phyloP scores from a whole-genome alignment of 1,140 invertebrate genomes.

The Andrena cerasifolii region DNA sequence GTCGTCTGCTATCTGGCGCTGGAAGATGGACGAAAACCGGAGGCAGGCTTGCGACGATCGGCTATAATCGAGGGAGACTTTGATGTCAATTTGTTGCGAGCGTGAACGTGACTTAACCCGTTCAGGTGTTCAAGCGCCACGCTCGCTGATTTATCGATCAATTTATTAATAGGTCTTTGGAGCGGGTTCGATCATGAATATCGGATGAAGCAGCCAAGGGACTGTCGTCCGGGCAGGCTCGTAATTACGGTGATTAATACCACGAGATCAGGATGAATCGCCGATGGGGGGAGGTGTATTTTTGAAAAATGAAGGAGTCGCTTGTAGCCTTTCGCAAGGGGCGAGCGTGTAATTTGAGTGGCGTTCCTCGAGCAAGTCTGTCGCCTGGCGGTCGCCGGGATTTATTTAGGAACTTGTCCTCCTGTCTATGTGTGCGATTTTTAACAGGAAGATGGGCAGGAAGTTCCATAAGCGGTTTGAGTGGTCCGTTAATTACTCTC shows the following conservation, averaged over 20 bases:
- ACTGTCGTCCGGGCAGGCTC: conserved; percentile 40
- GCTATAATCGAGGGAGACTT: neutral
- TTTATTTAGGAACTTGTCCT: neutral
- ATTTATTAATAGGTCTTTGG: conserved; percentile 67
- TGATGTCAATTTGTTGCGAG: neutral
- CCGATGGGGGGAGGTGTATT: conserved; percentile 6
- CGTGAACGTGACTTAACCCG: conserved; percentile 6
- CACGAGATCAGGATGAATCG: conserved; percentile 38
- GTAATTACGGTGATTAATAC: conserved; percentile 58
- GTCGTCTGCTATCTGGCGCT: no score
- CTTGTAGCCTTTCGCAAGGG: neutral
- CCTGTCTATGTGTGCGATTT: no score
- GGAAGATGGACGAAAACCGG: no score
- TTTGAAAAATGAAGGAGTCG: conserved; percentile 23
- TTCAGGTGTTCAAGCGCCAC: conserved; percentile 37
- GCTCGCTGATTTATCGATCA: conserved; percentile 64
- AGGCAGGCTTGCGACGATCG: no score
- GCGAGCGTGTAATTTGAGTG: neutral
- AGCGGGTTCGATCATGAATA: conserved; percentile 66
- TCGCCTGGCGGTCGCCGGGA: neutral
- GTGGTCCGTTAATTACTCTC: no score
- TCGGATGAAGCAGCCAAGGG: conserved; percentile 43
- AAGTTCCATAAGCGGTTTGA: no score
- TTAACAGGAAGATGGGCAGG: no score
- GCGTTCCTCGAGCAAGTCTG: neutral